A percentile compares a stretch with the other conserved stretches of the same genome.
Evolutionary conservation across 2,888 invertebrate genomes (phyloP).

Genomic region (Trissolcus brochymenae): DNA sequence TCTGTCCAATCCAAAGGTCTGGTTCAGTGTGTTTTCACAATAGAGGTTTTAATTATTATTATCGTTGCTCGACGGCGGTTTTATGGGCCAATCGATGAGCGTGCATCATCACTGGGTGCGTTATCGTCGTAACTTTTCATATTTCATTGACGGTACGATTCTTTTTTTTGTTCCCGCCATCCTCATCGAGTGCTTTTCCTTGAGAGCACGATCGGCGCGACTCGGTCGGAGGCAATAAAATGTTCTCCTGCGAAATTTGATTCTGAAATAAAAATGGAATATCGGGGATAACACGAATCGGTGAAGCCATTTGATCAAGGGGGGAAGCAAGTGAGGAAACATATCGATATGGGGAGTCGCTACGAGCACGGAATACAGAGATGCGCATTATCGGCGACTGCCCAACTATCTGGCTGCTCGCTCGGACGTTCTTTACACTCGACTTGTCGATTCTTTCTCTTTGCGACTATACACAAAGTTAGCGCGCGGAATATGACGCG

Average conservation of each 20-base stretch:
- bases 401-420: constrained; percentile 37
- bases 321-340: constrained; percentile 61
- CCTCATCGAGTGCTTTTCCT: constrained; percentile 25
- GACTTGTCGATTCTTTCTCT: constrained; percentile 36
- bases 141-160: constrained; percentile 32
- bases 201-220: constrained; percentile 39
- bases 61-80: constrained; percentile 1
- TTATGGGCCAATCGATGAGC: constrained; percentile 36
- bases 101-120: constrained; percentile 26
- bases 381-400: constrained; percentile 74
- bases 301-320: constrained; percentile 76
- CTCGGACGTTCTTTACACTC: constrained; percentile 50
- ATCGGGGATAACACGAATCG: constrained; percentile 75
- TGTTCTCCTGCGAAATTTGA: constrained; percentile 73
- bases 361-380: constrained; percentile 75
- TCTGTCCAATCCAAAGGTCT: too few species aligned
- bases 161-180: constrained; percentile 11
- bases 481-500: constrained; percentile 18
- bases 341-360: constrained; percentile 75
- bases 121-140: constrained; percentile 45
- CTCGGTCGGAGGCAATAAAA: constrained; percentile 63
- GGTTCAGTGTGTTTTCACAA: neutral
- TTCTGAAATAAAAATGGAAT: constrained; percentile 75
- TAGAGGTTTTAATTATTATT: constrained; percentile 30
- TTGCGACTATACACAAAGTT: constrained; percentile 1